A percentile compares a stretch with the other conserved stretches of the same genome.
These are phyloP conservation scores for Zaprionus nigranus DNA, from an alignment of 1,140 invertebrate genomes.

Conservation along the genomic window DNA sequence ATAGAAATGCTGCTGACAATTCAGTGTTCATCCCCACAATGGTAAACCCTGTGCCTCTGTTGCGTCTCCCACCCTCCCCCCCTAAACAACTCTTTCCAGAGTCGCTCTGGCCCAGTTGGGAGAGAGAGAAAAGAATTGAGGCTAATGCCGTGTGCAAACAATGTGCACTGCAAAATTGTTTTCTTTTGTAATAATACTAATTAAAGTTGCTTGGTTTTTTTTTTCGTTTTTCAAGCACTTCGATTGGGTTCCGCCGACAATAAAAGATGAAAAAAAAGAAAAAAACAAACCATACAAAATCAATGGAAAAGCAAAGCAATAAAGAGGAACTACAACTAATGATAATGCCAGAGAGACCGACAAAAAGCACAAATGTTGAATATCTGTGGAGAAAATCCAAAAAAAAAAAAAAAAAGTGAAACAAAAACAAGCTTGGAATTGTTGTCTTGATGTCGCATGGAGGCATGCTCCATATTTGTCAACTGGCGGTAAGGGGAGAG, in stretches of 20 bases:
- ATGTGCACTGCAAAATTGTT: conserved; percentile 70
- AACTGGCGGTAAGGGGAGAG: background rate
- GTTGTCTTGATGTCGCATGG: conserved; percentile 23
- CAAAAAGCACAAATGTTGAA: conserved; percentile 56
- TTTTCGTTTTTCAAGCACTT: conserved; percentile 33
- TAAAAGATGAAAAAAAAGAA: background rate
- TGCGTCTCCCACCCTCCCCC: background rate
- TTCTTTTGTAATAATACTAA: conserved; percentile 78
- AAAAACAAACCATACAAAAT: conserved; percentile 49
- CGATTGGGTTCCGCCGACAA: conserved; percentile 34
- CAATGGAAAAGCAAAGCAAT: conserved; percentile 51
- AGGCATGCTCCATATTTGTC: conserved; percentile 59
- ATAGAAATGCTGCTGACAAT: conserved; percentile 7
- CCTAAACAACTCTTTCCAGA: background rate
- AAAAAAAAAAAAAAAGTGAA: conserved; percentile 25
- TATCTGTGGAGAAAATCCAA: conserved; percentile 67
- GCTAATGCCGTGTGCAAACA: conserved; percentile 63
- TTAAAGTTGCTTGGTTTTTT: conserved; percentile 59
- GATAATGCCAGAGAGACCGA: conserved; percentile 34
- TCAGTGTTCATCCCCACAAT: conserved; percentile 28
- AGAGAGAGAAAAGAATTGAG: conserved; percentile 48
- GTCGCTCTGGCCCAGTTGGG: conserved; percentile 20
- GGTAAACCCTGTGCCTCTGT: background rate
- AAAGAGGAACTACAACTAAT: conserved; percentile 54
- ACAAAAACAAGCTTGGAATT: conserved; percentile 53